Conservation (phyloP, 2,797 vertebrate species). For the Pipistrellus nathusii region DNA sequence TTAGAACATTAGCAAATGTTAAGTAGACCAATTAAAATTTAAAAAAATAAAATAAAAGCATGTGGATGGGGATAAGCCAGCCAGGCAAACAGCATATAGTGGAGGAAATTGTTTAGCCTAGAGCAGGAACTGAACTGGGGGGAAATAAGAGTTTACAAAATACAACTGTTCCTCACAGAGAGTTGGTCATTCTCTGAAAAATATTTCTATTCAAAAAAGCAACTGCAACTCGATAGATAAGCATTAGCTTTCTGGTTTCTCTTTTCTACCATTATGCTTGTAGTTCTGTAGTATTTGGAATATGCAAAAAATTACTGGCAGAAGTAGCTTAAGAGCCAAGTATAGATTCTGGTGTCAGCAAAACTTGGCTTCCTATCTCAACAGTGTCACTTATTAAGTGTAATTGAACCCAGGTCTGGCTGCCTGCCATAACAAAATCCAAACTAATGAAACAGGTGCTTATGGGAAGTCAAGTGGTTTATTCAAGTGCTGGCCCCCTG, state of each 20-base stretch:
- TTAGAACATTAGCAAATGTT: conserved; percentile 38
- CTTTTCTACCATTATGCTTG: neutral
- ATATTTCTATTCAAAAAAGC: neutral
- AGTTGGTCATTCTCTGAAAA: neutral
- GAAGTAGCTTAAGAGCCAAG: neutral
- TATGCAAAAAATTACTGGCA: neutral
- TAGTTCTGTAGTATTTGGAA: neutral
- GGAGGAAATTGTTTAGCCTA: neutral
- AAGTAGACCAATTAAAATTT: neutral
- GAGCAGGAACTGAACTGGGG: neutral
- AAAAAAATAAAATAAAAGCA: neutral
- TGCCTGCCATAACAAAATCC: neutral
- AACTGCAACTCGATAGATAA: neutral
- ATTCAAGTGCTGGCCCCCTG: neutral
- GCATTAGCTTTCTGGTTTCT: neutral
- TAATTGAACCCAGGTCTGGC: neutral
- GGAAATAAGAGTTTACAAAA: neutral
- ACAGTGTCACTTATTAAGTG: neutral
- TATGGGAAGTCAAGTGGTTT: neutral
- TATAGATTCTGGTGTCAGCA: neutral
- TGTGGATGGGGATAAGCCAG: neutral
- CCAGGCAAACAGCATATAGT: neutral
- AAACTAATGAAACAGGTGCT: neutral
- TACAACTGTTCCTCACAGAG: neutral
- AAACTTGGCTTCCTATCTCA: neutral